Evolutionary conservation across 2,113 vertebrate genomes (phyloP).

Genomic region (Xyrauchen texanus): DNA sequence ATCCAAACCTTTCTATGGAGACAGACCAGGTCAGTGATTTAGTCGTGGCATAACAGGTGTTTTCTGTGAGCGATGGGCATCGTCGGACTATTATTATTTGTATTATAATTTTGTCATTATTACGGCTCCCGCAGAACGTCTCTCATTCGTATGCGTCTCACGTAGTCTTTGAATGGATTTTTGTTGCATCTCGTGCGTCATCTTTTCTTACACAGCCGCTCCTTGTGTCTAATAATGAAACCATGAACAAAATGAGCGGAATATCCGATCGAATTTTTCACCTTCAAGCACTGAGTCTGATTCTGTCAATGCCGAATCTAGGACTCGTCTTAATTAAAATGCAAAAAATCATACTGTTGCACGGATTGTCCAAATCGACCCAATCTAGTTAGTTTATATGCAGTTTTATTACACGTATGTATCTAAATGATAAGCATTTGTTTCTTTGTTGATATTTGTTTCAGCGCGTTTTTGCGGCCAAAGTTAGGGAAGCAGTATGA

Average conservation of each 20-base stretch:
- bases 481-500: conserved; percentile 99
- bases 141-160: not conserved
- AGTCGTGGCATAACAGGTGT: conserved; percentile 52
- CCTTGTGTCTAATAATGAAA: not conserved
- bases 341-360: not conserved
- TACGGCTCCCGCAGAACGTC: not conserved
- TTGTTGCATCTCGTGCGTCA: conserved; percentile 30
- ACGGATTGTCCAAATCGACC: not conserved
- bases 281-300: not conserved
- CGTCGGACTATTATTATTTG: not conserved
- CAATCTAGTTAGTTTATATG: not conserved
- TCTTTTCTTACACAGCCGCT: conserved; percentile 11
- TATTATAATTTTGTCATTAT: too few species aligned
- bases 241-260: not conserved
- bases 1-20: conserved; percentile 99
- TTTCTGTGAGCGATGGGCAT: conserved; percentile 1
- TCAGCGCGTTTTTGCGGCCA: conserved; percentile 94
- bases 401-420: not conserved
- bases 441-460: conserved; percentile 52
- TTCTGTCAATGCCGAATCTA: not conserved
- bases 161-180: not conserved
- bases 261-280: not conserved
- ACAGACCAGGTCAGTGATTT: conserved; percentile 90
- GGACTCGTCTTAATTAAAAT: not conserved
- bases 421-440: not conserved